phyloP scores from a whole-genome alignment of 2,888 invertebrate species.

The Aspidiotus rigidus region DNA sequence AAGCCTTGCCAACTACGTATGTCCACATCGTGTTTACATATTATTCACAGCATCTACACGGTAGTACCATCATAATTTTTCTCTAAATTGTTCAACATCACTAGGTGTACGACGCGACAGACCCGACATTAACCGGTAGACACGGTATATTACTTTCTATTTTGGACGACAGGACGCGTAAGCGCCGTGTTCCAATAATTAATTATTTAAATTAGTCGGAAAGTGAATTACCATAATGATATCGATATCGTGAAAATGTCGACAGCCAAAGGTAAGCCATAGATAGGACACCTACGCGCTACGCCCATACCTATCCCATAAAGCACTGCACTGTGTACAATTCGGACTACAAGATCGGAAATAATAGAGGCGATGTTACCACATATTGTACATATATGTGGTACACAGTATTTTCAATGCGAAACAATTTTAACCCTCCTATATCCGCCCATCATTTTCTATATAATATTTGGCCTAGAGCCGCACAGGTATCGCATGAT shows the following conservation, averaged over 20 bases:
- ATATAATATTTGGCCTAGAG: no score
- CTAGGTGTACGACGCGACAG: no score
- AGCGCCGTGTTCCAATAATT: background rate
- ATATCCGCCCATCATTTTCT: background rate
- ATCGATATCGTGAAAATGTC: background rate
- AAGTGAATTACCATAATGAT: background rate
- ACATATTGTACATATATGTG: no score
- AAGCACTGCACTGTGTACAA: background rate
- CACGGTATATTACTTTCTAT: no score
- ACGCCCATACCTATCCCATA: conserved; percentile 2
- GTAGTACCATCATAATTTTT: no score
- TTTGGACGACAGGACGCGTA: no score
- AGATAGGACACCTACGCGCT: background rate
- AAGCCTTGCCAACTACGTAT: no score
- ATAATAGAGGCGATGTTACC: background rate
- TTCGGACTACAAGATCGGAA: background rate
- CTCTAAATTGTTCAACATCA: no score
- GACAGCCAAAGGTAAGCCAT: background rate
- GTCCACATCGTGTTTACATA: no score
- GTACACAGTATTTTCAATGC: background rate
- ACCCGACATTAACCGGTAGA: no score
- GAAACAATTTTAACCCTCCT: conserved; percentile 1
- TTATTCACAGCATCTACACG: no score
- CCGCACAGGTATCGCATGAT: no score
- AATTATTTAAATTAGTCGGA: background rate